Evolutionary conservation across 2,797 vertebrate genomes (phyloP).

Genomic region (Astyanax mexicanus): DNA sequence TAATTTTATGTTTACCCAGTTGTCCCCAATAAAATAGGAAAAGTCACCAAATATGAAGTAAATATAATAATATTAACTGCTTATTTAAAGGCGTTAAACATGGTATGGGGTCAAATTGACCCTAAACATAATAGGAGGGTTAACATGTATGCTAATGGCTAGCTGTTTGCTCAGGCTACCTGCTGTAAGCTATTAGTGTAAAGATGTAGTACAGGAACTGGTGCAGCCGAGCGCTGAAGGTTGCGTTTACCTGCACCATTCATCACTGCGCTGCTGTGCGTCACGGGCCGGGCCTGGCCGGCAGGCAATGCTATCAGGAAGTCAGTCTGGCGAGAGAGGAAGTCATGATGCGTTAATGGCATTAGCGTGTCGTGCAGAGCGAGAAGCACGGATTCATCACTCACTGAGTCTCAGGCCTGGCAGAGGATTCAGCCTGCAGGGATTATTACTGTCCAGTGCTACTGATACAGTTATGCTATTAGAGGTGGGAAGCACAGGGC

Average conservation of each 20-base stretch:
- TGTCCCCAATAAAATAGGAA: too few relatives aligned
- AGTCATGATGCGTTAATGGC: slow-evolving; percentile 41
- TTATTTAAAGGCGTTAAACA: too few relatives aligned
- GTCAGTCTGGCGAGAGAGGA: slow-evolving; percentile 31
- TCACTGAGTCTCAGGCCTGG: slow-evolving; percentile 38
- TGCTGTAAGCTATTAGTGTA: too few relatives aligned
- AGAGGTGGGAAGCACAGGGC: not conserved
- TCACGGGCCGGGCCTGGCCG: not conserved
- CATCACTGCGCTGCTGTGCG: slow-evolving; percentile 4
- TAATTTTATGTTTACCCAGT: too few relatives aligned
- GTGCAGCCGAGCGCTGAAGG: not conserved
- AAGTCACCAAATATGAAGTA: too few relatives aligned
- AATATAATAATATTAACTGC: too few relatives aligned
- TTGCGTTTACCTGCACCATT: slow-evolving; percentile 6
- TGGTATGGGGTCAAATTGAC: too few relatives aligned
- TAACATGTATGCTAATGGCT: too few relatives aligned
- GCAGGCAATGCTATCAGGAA: slow-evolving; percentile 47
- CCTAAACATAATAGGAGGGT: too few relatives aligned
- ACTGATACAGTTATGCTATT: not conserved
- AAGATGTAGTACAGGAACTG: not conserved
- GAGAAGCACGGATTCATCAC: slow-evolving; percentile 15
- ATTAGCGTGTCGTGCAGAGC: slow-evolving; percentile 43
- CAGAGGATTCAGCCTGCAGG: slow-evolving; percentile 20
- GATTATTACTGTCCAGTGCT: slow-evolving; percentile 36
- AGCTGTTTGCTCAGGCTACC: too few relatives aligned